These are phyloP conservation scores for Neomonachus schauinslandi DNA, from an alignment of 2,113 vertebrate species.

Conservation along the genomic window DNA sequence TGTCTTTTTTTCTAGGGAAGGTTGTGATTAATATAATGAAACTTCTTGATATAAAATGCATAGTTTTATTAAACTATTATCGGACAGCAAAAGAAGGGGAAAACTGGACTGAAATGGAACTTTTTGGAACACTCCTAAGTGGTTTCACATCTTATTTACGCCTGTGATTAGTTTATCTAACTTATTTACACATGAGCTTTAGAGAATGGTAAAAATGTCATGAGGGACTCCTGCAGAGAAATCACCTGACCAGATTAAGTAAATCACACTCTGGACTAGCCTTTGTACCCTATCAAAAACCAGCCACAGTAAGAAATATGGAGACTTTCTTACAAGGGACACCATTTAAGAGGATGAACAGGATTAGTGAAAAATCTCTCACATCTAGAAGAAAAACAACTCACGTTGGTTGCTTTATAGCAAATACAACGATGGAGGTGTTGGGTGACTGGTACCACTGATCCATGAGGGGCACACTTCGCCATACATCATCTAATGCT, in stretches of 20 bases:
- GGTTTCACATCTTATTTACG: conserved; percentile 79
- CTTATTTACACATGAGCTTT: conserved; percentile 76
- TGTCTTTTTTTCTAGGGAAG: background rate
- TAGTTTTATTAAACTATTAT: background rate
- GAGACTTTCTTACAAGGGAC: background rate
- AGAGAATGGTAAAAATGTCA: conserved; percentile 76
- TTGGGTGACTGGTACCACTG: background rate
- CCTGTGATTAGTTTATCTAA: conserved; percentile 81
- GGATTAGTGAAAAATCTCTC: background rate
- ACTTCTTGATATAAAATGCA: background rate
- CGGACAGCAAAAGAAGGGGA: background rate
- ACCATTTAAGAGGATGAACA: background rate
- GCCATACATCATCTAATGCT: rapidly evolving
- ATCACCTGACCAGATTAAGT: conserved; percentile 75
- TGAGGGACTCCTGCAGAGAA: conserved; percentile 73
- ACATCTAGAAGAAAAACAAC: background rate
- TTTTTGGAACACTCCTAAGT: conserved; percentile 78
- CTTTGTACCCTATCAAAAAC: background rate
- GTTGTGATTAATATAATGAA: background rate
- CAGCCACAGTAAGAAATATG: background rate
- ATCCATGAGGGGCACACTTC: rapidly evolving
- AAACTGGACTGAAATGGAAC: background rate
- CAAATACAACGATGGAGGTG: background rate
- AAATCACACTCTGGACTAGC: background rate
- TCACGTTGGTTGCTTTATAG: background rate